Evolutionary conservation across 2,113 vertebrate genomes (phyloP).

Genomic region (Elachura formosa): DNA sequence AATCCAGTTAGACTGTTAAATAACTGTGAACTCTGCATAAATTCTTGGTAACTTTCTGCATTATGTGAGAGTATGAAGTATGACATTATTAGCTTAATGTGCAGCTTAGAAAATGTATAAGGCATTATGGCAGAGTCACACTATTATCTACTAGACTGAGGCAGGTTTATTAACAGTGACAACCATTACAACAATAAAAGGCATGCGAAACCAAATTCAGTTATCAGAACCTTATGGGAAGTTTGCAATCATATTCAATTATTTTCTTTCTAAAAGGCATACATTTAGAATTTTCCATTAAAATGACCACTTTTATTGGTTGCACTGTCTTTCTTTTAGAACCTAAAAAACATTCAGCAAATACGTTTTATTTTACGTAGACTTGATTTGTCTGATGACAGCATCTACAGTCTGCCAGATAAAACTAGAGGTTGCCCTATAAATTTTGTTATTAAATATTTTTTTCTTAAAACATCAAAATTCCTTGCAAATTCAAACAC

Average conservation of each 20-base stretch:
- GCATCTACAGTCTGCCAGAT: neutral
- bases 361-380: neutral
- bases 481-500: neutral
- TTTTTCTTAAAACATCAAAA: neutral
- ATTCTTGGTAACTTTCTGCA: neutral
- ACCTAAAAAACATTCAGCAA: neutral
- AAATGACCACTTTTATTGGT: neutral
- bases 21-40: neutral
- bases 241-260: neutral
- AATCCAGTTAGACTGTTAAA: conserved; percentile 44
- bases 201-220: neutral
- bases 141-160: neutral
- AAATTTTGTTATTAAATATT: neutral
- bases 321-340: neutral
- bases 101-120: neutral
- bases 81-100: neutral
- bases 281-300: neutral
- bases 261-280: neutral
- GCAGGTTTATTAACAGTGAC: conserved; percentile 31
- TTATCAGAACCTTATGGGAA: neutral
- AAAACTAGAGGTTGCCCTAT: neutral
- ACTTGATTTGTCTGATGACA: neutral
- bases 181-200: neutral
- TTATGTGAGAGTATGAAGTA: neutral
- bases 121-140: neutral